Evolutionary conservation across 2,888 invertebrate species (phyloP).

Genomic region (Empis livida): DNA sequence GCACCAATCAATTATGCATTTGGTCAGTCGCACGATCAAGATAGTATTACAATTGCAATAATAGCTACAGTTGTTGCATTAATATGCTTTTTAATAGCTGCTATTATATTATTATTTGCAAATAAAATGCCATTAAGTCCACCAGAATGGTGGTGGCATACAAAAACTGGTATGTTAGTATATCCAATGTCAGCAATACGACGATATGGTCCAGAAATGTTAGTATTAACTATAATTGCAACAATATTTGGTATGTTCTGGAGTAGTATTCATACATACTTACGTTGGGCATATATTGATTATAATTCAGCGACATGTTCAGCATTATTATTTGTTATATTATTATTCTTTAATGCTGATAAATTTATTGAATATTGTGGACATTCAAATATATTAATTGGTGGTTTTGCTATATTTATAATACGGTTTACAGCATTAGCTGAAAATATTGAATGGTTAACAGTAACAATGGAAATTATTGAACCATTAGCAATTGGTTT

Average conservation of each 20-base stretch:
- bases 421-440: conserved; percentile 55
- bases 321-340: conserved; percentile 23
- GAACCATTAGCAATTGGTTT: conserved; percentile 65
- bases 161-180: conserved; percentile 60
- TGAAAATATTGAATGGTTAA: conserved; percentile 44
- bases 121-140: conserved; percentile 61
- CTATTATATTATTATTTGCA: conserved; percentile 41
- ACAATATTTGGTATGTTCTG: conserved; percentile 62
- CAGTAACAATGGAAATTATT: conserved; percentile 55
- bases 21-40: neutral
- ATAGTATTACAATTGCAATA: neutral
- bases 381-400: conserved; percentile 67
- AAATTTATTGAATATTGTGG: conserved; percentile 71
- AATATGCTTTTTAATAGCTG: conserved; percentile 47
- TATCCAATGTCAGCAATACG: conserved; percentile 68
- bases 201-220: conserved; percentile 61
- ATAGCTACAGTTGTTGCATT: conserved; percentile 26
- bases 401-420: conserved; percentile 70
- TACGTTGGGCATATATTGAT: conserved; percentile 48
- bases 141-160: conserved; percentile 83
- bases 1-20: conserved; percentile 41
- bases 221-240: conserved; percentile 53
- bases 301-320: conserved; percentile 19
- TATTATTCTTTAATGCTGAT: conserved; percentile 51
- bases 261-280: conserved; percentile 66